These are phyloP conservation scores for Herpetotheres cachinnans DNA, from an alignment of 2,113 vertebrate genomes.

Conservation along the genomic window DNA sequence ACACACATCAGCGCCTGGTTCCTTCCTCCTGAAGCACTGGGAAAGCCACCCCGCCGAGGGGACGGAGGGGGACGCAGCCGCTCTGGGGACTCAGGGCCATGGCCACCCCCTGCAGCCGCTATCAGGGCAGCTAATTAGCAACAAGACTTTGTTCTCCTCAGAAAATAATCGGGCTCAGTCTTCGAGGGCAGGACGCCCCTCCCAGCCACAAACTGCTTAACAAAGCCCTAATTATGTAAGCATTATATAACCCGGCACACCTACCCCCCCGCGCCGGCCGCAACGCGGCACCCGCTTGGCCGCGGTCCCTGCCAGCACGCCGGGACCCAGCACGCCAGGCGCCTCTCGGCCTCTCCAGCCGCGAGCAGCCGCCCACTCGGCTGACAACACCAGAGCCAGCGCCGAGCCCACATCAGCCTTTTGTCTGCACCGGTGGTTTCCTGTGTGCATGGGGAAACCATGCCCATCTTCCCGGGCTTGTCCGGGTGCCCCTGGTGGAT, in stretches of 20 bases:
- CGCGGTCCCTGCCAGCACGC: background rate
- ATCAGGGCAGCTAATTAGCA: slow-evolving; percentile 3
- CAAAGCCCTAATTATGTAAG: slow-evolving; percentile 73
- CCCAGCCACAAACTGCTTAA: slow-evolving; percentile 51
- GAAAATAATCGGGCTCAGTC: slow-evolving; percentile 39
- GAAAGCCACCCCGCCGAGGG: background rate
- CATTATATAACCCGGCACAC: slow-evolving; percentile 61
- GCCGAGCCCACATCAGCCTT: background rate
- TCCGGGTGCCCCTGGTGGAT: background rate
- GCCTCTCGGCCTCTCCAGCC: background rate
- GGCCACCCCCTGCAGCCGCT: background rate
- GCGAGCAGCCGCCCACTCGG: background rate
- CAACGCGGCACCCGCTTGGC: background rate
- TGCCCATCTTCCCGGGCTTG: too few species aligned
- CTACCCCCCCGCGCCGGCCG: background rate
- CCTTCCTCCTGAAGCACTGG: background rate
- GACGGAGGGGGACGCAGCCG: background rate
- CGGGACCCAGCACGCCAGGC: background rate
- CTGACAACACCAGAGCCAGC: background rate
- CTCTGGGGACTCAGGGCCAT: accelerated
- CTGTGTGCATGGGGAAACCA: accelerated
- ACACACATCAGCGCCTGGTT: accelerated
- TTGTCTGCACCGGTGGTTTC: background rate
- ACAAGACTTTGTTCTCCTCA: slow-evolving; percentile 1
- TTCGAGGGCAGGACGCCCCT: background rate